Base-by-base conservation (phyloP, 2,113 vertebrate genomes). In the Antechinus stuartii region DNA sequence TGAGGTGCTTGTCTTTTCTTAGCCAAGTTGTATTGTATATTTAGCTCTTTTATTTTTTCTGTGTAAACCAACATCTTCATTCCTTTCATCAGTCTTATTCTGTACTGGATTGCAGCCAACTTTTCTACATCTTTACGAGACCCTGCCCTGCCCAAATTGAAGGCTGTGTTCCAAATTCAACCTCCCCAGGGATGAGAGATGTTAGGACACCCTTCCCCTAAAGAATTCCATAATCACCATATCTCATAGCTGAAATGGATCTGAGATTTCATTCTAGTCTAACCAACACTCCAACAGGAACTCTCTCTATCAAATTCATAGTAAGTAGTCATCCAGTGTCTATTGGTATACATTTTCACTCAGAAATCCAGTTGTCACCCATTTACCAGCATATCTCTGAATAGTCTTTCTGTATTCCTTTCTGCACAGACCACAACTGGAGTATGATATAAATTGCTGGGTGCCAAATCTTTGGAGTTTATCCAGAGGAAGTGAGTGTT, bases 1-100 rank as follows among this genome's bases (percentile, higher is more conserved):
- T 50, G 46, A 47, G 25, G 54, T 46, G 12, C 54, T 55, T 42
- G n/a, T 56, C 23, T 14, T 57, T 92, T 61, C 46, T 92, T 92
- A 61, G 54, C 91, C n/a, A 57, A 57, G 42, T 26, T 90, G 68
- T 84, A 42, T 90, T 49, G 90, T 52, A 90, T 52, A 49, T 90
- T 92, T 57, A 92, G 91, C 55, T 92, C 24, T 47, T 92, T 27
- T 49, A 92, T 56, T 61, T 61, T 53, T 91, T 57, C 91, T 92
- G 46, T 61, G 55, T 56, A 56, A 92, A 92, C n/a, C 91, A 92
- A n/a, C 42, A 57, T 30, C 91, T 57, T 47, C 46, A 57, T 61
- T 57, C 54, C 91, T 61, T 61, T 56, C 54, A 46, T 92, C 53
- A 35, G 24, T 42, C 61, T 84, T 92, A 91, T 92, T 53, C 92